phyloP scores from a whole-genome alignment of 2,797 vertebrate species.

The Neosalanx taihuensis region DNA sequence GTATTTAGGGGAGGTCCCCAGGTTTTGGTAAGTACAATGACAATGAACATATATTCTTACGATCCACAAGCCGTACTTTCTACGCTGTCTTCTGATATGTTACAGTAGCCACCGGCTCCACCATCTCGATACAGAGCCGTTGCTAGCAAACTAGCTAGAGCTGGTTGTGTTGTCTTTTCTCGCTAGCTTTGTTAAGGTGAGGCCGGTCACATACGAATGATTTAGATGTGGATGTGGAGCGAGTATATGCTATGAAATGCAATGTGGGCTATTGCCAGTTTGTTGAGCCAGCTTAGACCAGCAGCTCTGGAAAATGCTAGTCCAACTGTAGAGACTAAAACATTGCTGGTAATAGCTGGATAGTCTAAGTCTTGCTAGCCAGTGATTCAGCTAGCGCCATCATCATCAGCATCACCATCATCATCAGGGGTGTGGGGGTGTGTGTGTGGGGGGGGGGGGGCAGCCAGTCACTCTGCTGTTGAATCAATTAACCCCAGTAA shows the following conservation, averaged over 20 bases:
- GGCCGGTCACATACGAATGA: too few relatives aligned
- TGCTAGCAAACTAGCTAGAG: conserved; percentile 28
- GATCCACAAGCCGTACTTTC: background rate
- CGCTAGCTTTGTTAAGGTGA: too few relatives aligned
- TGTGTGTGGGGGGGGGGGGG: too few relatives aligned
- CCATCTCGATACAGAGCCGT: conserved; percentile 8
- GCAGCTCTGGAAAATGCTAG: too few relatives aligned
- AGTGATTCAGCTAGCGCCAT: background rate
- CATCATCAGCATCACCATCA: background rate
- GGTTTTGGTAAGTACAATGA: conserved; percentile 72
- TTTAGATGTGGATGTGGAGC: too few relatives aligned
- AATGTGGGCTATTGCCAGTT: too few relatives aligned
- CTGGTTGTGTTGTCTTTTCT: background rate
- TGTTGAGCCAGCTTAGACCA: too few relatives aligned
- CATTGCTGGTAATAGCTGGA: too few relatives aligned
- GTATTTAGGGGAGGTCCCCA: conserved; percentile 68
- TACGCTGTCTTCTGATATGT: background rate
- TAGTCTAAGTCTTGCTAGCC: background rate
- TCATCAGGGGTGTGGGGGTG: too few relatives aligned
- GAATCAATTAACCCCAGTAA: too few relatives aligned
- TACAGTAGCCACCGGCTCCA: conserved; percentile 17
- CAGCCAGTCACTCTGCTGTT: background rate
- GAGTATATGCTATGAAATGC: too few relatives aligned
- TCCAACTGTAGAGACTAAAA: too few relatives aligned
- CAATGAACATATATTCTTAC: conserved; percentile 34